Base-by-base conservation (phyloP, 2,888 invertebrate species). In the Oasisia sp. region DNA sequence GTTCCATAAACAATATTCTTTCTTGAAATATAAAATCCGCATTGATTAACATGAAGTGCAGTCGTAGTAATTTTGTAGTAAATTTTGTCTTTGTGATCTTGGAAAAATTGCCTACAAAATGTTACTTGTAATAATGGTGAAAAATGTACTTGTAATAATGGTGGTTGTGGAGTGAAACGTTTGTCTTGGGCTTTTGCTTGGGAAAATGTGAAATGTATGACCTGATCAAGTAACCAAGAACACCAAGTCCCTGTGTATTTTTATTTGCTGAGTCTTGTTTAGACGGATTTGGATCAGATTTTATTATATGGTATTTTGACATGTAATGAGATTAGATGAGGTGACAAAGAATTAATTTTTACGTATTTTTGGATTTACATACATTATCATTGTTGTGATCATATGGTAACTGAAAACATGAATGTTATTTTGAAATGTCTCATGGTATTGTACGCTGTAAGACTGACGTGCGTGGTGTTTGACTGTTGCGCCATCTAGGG, bases 401-500 rank as follows among this genome's bases (percentile, higher is more conserved):
- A 50, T 50, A 8, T 50, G 50, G 7, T 50, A 12, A 50, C 50
- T 50, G 50, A 14, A 50, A 50, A 50, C 0, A 50, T 50, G 9
- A 50, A 50, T 50, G 9, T 9, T 38, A 38, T 38, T 38, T 50
- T 50, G 50, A 50, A 9, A 8, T 9, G 9, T 14, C 50, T 50
- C 9, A 9, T 50, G 50, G 50, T 9, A 45, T 45, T 45, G 11
- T 45, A 50, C 9, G 9, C 50, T 0, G 9, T 50, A 50, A 12
- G 9, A 50, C 9, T 50, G 9, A 50, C 50, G 2, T 74, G 74
- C 19, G 27, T 27, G 74, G 19, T 27, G 74, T 74, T 74, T 74
- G 0, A 27, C 74, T 0, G 9, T 19, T 74, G 74, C 1, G 27
- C 27, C 27, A 27, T n/a, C 74, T 74, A 96, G 96, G 92, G 95